Percentiles rank a stretch among this genome's conserved stretches.
Conservation (phyloP, 2,797 vertebrate genomes). For the Vireo griseus region DNA sequence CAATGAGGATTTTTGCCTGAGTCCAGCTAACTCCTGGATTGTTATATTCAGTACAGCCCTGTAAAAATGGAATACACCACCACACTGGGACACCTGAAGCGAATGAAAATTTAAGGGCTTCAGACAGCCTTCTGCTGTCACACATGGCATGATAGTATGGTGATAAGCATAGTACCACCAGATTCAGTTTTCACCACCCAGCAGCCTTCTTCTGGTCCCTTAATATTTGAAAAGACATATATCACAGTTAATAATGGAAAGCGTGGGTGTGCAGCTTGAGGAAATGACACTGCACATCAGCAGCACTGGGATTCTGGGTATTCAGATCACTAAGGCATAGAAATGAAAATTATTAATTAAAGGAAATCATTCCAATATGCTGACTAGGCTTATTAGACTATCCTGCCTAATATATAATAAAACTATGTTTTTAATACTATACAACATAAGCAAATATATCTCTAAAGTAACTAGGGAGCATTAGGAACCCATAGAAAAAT, state of each 20-base stretch:
- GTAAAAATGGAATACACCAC: not conserved
- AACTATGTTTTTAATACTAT: not conserved
- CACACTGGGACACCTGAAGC: not conserved
- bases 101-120: not conserved
- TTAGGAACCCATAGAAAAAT: not conserved
- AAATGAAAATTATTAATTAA: not conserved
- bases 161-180: not conserved
- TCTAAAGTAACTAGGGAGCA: not conserved
- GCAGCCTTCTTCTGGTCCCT: not conserved
- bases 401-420: not conserved
- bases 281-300: not conserved
- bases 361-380: not conserved
- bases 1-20: not conserved
- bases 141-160: not conserved
- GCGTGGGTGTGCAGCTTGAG: not conserved
- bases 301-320: not conserved
- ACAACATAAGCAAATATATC: not conserved
- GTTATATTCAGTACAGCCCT: not conserved
- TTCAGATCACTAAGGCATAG: not conserved
- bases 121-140: not conserved
- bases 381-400: not conserved
- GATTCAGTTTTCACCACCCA: not conserved
- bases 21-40: not conserved
- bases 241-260: not conserved
- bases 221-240: not conserved